phyloP scores from a whole-genome alignment of 2,113 vertebrate species.

The Balaenoptera acutorostrata region DNA sequence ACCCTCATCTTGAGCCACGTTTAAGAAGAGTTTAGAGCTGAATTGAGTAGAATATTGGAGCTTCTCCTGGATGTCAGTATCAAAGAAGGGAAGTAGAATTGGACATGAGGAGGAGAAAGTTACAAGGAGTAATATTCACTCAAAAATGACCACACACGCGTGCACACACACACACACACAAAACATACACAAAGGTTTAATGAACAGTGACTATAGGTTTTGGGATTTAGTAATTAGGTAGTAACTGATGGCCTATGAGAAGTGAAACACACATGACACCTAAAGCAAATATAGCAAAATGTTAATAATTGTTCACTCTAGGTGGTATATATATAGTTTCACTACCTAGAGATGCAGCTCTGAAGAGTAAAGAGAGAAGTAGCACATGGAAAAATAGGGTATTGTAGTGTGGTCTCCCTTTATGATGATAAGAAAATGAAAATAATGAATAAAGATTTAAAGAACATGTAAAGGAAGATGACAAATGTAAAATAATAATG shows the following conservation, averaged over 20 bases:
- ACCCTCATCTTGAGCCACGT: background rate
- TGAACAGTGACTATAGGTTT: background rate
- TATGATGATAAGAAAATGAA: background rate
- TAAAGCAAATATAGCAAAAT: background rate
- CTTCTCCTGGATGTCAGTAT: background rate
- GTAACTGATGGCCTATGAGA: background rate
- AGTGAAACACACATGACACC: background rate
- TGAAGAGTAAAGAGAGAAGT: background rate
- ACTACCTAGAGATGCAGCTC: background rate
- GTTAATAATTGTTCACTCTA: background rate
- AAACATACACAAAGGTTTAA: background rate
- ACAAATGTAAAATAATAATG: background rate
- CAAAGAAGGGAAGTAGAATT: background rate
- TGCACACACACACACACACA: background rate
- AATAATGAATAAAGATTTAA: background rate
- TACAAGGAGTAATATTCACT: background rate
- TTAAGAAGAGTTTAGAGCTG: background rate
- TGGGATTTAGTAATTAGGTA: background rate
- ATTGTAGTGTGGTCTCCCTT: background rate
- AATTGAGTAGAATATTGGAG: background rate
- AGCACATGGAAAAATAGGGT: background rate
- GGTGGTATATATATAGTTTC: background rate
- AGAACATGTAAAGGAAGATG: background rate
- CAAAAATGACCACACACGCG: background rate
- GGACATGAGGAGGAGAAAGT: background rate